Evolutionary conservation across 1,140 invertebrate species (phyloP).

Genomic region (Anoplophora glabripennis): DNA sequence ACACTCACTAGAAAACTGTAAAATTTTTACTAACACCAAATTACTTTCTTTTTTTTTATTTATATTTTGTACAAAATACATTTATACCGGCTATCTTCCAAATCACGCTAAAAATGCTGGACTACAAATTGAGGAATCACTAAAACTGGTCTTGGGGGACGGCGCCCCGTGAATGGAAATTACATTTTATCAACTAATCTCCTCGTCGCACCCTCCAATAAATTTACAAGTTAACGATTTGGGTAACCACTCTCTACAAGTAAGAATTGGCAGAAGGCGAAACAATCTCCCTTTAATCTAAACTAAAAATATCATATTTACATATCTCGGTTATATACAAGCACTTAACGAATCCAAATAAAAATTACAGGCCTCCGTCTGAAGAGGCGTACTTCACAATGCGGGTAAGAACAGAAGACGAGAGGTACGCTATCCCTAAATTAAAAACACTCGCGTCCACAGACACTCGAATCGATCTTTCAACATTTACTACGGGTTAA

Average conservation of each 20-base stretch:
- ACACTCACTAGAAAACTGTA: not conserved
- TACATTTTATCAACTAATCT: not conserved
- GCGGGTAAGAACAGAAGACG: not conserved
- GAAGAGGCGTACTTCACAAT: not conserved
- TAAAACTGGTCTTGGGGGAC: not conserved
- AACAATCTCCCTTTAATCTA: no score
- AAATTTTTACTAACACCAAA: conserved; percentile 4
- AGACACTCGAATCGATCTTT: not conserved
- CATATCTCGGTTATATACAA: not conserved
- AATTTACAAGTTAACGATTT: not conserved
- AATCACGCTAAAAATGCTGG: not conserved
- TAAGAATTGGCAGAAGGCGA: no score
- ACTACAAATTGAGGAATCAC: not conserved
- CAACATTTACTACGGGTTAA: conserved; percentile 22
- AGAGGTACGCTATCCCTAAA: not conserved
- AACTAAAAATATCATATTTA: not conserved
- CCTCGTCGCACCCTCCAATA: not conserved
- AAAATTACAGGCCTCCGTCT: not conserved
- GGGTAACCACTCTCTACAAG: not conserved
- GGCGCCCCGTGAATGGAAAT: not conserved
- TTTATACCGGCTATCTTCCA: not conserved
- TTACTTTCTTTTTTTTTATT: not conserved
- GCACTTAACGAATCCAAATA: not conserved
- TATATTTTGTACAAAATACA: conserved; percentile 5
- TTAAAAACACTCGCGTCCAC: not conserved